Conservation (phyloP, 1,140 invertebrate species). For the Panagrolaimus sp. region DNA sequence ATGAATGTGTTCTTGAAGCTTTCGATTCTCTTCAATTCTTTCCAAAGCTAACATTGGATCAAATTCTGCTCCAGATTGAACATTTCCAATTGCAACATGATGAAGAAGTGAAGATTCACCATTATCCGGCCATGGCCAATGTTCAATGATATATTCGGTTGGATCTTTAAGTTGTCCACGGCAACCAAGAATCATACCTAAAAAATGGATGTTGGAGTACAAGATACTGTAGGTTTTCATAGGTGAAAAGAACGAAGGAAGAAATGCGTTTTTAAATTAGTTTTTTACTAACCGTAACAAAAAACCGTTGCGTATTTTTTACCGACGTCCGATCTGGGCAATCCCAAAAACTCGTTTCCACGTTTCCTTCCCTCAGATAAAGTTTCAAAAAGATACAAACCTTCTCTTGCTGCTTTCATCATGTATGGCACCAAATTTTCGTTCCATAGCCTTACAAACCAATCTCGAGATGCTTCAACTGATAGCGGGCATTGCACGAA, state of each 20-base stretch:
- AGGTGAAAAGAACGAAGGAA: no score
- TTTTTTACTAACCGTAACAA: no score
- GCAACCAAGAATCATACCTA: neutral
- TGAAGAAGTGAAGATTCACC: neutral
- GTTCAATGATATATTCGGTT: slow-evolving; percentile 16
- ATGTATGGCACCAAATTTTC: slow-evolving; percentile 44
- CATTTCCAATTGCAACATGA: neutral
- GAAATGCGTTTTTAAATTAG: no score
- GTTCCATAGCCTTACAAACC: slow-evolving; percentile 45
- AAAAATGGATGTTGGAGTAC: no score
- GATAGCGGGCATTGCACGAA: slow-evolving; percentile 41
- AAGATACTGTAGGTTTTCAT: no score
- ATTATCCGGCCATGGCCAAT: slow-evolving; percentile 23
- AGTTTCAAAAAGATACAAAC: neutral
- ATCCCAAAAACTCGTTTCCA: slow-evolving; percentile 23
- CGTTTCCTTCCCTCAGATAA: no score
- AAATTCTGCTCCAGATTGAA: neutral
- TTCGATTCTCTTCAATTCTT: slow-evolving; percentile 15
- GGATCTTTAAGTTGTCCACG: slow-evolving; percentile 15
- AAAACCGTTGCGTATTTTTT: no score
- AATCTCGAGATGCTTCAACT: slow-evolving; percentile 30
- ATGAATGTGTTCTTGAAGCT: slow-evolving; percentile 12
- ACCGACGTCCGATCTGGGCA: neutral
- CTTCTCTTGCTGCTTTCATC: slow-evolving; percentile 27
- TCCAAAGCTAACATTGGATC: slow-evolving; percentile 12